These are phyloP conservation scores for Drosophila ohnishii DNA, from an alignment of 1,140 invertebrate species.

Conservation along the genomic window DNA sequence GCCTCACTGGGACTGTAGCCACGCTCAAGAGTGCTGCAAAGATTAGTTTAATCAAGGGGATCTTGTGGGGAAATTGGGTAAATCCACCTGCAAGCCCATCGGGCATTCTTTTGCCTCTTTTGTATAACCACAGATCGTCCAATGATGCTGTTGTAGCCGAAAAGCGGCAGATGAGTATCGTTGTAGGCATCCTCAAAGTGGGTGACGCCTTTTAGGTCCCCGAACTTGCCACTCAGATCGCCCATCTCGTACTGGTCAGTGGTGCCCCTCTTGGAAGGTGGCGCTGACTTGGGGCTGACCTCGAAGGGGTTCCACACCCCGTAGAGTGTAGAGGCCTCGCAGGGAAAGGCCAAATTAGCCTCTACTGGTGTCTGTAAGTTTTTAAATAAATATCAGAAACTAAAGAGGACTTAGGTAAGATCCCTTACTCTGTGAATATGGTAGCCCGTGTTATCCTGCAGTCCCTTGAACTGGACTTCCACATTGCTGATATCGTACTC, in stretches of 20 bases:
- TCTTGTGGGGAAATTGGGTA: neutral
- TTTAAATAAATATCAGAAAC: neutral
- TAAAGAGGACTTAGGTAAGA: neutral
- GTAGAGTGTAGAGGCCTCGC: conserved; percentile 91
- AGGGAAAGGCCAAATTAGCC: conserved; percentile 93
- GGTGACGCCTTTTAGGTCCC: conserved; percentile 86
- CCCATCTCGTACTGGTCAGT: conserved; percentile 95
- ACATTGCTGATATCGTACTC: conserved; percentile 92
- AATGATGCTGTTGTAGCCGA: conserved; percentile 90
- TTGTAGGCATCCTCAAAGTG: conserved; percentile 87
- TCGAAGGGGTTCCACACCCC: conserved; percentile 92
- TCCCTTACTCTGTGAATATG: conserved; percentile 90
- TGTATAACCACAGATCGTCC: conserved; percentile 95
- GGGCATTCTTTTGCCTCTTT: conserved; percentile 86
- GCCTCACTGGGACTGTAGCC: conserved; percentile 94
- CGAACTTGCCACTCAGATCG: conserved; percentile 95
- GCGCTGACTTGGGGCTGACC: conserved; percentile 86
- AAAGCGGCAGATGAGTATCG: conserved; percentile 93
- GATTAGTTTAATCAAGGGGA: too few species aligned
- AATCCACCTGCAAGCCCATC: conserved; percentile 88
- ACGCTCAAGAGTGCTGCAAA: conserved; percentile 89
- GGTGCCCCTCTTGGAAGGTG: conserved; percentile 87
- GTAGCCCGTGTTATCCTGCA: conserved; percentile 89
- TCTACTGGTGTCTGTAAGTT: conserved; percentile 88
- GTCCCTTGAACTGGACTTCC: conserved; percentile 90